A percentile compares a stretch with the other conserved stretches of the same genome.
Evolutionary conservation across 2,888 invertebrate genomes (phyloP).

Genomic region (Lottia scabra): DNA sequence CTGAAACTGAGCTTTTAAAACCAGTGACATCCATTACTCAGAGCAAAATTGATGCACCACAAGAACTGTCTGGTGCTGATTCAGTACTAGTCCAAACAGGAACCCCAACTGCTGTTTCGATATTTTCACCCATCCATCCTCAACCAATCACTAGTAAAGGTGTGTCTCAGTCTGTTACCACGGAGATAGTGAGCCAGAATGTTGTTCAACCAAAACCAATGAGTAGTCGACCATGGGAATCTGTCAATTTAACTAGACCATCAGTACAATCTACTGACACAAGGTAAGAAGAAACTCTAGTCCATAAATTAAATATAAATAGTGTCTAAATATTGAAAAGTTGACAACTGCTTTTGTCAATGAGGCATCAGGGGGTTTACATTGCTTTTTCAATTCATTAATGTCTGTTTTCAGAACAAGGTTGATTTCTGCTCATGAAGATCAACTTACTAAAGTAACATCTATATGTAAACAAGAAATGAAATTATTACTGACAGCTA

Average conservation of each 20-base stretch:
- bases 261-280: slow-evolving; percentile 27
- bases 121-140: slow-evolving; percentile 60
- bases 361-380: too few species aligned
- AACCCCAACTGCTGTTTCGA: slow-evolving; percentile 44
- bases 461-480: slow-evolving; percentile 67
- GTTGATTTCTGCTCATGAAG: slow-evolving; percentile 65
- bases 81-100: slow-evolving; percentile 44
- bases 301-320: too few species aligned
- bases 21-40: neutral
- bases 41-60: too few species aligned
- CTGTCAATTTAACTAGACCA: slow-evolving; percentile 17
- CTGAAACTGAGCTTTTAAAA: neutral
- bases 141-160: slow-evolving; percentile 50
- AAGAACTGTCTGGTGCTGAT: neutral
- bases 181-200: slow-evolving; percentile 36
- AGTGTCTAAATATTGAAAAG: too few species aligned
- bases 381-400: too few species aligned
- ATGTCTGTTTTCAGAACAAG: slow-evolving; percentile 37
- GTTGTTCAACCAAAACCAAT: slow-evolving; percentile 48
- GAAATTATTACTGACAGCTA: slow-evolving; percentile 60
- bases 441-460: slow-evolving; percentile 64
- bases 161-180: slow-evolving; percentile 26
- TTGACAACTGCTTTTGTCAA: too few species aligned
- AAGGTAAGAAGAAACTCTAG: slow-evolving; percentile 22
- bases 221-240: slow-evolving; percentile 7